Percentiles rank a stretch among this genome's conserved stretches.
These are phyloP conservation scores for Oligia strigilis DNA, from an alignment of 2,888 invertebrate species.

Conservation along the genomic window DNA sequence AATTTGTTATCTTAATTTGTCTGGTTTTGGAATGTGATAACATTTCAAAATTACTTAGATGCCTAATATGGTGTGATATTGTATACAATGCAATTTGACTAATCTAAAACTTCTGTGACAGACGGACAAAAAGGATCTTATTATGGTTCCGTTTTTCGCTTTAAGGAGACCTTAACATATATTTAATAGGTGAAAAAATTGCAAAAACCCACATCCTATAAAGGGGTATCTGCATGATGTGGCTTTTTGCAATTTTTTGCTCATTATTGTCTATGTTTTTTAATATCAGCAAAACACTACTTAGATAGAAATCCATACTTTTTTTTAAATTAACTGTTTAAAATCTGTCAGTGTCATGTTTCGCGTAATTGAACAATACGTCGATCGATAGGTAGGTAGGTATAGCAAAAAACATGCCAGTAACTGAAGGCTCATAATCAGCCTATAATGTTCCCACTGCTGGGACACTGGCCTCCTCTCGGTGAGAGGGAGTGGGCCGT, in stretches of 20 bases:
- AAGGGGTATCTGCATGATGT: neutral
- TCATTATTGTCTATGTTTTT: neutral
- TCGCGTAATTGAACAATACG: neutral
- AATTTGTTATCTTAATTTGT: no score
- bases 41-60: neutral
- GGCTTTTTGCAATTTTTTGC: neutral
- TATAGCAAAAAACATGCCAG: neutral
- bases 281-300: neutral
- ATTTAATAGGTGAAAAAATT: neutral
- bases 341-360: neutral
- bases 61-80: neutral
- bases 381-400: neutral
- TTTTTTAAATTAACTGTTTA: neutral
- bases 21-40: no score
- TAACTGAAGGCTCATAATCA: no score
- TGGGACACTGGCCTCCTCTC: no score
- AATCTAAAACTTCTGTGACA: neutral
- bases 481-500: no score
- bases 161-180: neutral
- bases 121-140: neutral
- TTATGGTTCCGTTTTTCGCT: neutral
- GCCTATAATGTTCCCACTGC: no score
- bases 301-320: no score
- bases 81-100: neutral
- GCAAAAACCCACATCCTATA: no score